Evolutionary conservation across 1,140 invertebrate species (phyloP), one percentile per base, ranked within the genome.

Genomic region (Drosophila bipectinata): DNA sequence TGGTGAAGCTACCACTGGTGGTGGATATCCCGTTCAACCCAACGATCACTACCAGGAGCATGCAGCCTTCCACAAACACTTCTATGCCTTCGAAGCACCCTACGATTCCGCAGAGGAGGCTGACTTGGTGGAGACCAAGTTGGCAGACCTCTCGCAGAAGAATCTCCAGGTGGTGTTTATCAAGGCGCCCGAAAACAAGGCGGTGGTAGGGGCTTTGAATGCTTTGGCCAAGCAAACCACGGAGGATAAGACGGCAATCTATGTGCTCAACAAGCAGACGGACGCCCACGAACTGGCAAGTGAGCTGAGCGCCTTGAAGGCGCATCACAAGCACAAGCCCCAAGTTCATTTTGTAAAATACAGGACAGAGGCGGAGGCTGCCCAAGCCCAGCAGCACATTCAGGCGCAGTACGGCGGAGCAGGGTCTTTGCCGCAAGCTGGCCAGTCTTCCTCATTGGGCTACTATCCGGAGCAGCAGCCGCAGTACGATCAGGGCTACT

Each of bases 271-370:
- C 56, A 91, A 91, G 54, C 90, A 91, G 32, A 74, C 83, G 58
- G 90, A 91, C 37, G 54, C 82, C 24, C 58, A 77, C 26, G 83
- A 91, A 71, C 57, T 91, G 78, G 87, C 90, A 63, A 84, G 82
- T 52, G 72, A 90, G 77, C 47, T 91, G 0, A 79, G 49, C 51
- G 55, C 60, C 30, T 4, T 78, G 10, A 72, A 61, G 24, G 8
- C 53, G 6, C 78, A 85, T 0, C 68, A 77, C 28, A 79, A 77
- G 41, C 61, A 81, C 51, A 90, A 89, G 60, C 90, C 90, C 1
- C 77, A 90, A 64, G 90, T 91, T 52, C 87, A 91, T 58, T 91
- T 91, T 72, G 90, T 91, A 24, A 91, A 91, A 78, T 91, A 91
- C 53, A 84, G 80, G 49, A 91, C 90, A 15, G 90, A 90, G 52